Conservation (phyloP, 2,888 invertebrate genomes). For the Pharmacophagus antenor region DNA sequence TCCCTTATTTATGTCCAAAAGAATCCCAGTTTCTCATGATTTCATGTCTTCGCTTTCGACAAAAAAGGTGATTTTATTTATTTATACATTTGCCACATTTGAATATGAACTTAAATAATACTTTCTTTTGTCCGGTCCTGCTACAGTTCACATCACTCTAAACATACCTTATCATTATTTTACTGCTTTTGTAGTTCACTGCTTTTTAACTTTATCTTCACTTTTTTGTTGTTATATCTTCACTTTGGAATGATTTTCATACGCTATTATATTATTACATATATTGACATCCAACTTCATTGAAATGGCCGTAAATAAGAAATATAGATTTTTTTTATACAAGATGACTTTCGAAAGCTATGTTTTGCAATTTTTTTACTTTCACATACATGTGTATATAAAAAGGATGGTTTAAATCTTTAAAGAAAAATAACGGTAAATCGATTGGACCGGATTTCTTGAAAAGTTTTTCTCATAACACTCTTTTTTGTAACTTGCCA, state of each 20-base stretch:
- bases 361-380: too few relatives aligned
- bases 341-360: too few relatives aligned
- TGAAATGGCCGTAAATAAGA: too few relatives aligned
- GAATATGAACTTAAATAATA: neutral
- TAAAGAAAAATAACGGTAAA: too few relatives aligned
- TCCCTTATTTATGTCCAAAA: neutral
- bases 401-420: too few relatives aligned
- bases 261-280: neutral
- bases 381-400: too few relatives aligned
- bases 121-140: neutral
- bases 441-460: too few relatives aligned
- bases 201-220: neutral
- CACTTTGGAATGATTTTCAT: neutral
- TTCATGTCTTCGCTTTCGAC: neutral
- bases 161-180: neutral
- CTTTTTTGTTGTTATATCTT: too few relatives aligned
- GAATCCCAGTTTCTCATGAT: neutral
- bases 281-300: too few relatives aligned
- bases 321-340: too few relatives aligned
- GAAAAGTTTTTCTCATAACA: too few relatives aligned
- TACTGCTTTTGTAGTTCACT: neutral
- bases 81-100: neutral
- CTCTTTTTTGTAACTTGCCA: too few relatives aligned
- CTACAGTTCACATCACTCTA: neutral
- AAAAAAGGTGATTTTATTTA: neutral